Base-by-base conservation (phyloP, 2,113 vertebrate species). In the Chelonoidis abingdonii region DNA sequence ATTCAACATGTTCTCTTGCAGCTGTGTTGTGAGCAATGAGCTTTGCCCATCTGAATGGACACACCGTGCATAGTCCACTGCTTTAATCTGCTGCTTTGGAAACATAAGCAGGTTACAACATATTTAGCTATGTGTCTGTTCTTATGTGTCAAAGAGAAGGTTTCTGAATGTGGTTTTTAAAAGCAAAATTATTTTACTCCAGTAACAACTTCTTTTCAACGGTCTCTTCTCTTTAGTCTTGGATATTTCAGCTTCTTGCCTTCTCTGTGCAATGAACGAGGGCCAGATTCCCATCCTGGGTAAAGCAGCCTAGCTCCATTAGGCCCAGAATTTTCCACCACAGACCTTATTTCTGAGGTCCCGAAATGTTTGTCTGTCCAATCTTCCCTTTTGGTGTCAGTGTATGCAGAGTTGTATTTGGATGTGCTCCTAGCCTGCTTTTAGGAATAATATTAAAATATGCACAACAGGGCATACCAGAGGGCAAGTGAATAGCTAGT, bases 31-130 rank as follows among this genome's bases (percentile, higher is more conserved):
- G 95, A 95, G 97, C 97, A 96, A 96, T 97, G 97, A 97, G 97
- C 97, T 96, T 93, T 97, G 97, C 97, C 97, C 97, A 97, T 96
- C 91, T 97, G 97, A 97, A 97, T 97, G 97, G 96, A 96, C 94
- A 97, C 94, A 97, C 89, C 80, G 81, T 96, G 93, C 97, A 97
- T 97, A 96, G 96, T 94, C 95, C 96, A 97, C 94, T 97, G 96
- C 95, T 97, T 97, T 97, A 95, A 97, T 97, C 93, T 86, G 89
- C 91, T 96, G 86, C 89, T 98, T 97, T 96, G 95, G 97, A 95
- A 97, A 96, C 84, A 38, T 79, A 95, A 96, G 84, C 81, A 89
- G 94, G 90, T 88, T 92, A 94, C 93, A 91, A 92, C 91, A 95
- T 96, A 97, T 98, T 97, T 95, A 94, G 90, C 92, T 69, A 84